A percentile compares a stretch with the other conserved stretches of the same genome.
Conservation (phyloP, 2,888 invertebrate species). For the Brachyptera putata region DNA sequence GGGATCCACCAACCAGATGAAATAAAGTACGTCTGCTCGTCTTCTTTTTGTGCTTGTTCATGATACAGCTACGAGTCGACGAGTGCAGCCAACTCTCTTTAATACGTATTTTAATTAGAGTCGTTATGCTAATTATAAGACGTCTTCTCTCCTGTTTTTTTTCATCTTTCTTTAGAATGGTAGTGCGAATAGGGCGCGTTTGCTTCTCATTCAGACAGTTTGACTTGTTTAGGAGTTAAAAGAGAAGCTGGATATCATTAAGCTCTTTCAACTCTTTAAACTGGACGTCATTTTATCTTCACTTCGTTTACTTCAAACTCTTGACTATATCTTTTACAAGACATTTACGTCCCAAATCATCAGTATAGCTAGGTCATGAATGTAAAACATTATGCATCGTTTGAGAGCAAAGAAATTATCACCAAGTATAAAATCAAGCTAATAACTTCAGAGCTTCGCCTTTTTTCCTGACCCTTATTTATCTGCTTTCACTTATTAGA, state of each 20-base stretch:
- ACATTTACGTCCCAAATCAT: conserved; percentile 15
- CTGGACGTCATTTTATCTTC: conserved; percentile 13
- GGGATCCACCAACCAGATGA: conserved; percentile 23
- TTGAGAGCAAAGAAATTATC: conserved; percentile 16
- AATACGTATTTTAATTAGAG: conserved; percentile 62
- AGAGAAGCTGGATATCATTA: conserved; percentile 22
- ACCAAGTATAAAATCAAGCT: conserved; percentile 11
- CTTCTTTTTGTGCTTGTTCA: neutral
- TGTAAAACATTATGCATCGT: conserved; percentile 10
- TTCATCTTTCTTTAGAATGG: conserved; percentile 4
- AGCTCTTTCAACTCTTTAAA: conserved; percentile 18
- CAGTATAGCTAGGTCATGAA: conserved; percentile 17
- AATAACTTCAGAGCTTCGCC: conserved; percentile 21
- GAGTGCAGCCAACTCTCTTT: conserved; percentile 27
- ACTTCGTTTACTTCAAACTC: neutral
- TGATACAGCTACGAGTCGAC: conserved; percentile 7
- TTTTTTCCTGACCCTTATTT: conserved; percentile 16
- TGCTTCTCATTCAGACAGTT: conserved; percentile 13
- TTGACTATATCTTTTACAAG: conserved; percentile 10
- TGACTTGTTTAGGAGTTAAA: conserved; percentile 22
- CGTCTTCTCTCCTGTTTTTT: conserved; percentile 33
- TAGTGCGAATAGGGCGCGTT: conserved; percentile 21
- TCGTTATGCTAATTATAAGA: conserved; percentile 56
- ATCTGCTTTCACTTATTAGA: conserved; percentile 3
- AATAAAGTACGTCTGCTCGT: conserved; percentile 15